Evolutionary conservation across 2,888 invertebrate genomes (phyloP), one percentile per base, ranked within the genome.

Genomic region (Lithophane socia): DNA sequence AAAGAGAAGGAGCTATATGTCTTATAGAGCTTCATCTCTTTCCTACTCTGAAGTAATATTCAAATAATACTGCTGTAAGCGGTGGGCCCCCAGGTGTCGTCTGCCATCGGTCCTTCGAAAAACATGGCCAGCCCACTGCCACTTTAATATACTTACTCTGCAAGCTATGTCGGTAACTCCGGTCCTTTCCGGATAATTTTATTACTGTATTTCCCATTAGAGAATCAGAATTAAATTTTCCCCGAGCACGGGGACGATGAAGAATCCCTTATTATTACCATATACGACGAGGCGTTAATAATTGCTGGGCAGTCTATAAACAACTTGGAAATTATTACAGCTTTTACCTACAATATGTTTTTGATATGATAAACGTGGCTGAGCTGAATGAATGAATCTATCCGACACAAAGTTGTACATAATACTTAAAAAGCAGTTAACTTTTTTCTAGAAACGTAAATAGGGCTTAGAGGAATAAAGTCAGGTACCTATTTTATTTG

Each of bases 271-370:
- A 63, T 65, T 66, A 70, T 67, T 67, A 80, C 54, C 29, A 68
- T n/a, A 68, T 54, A 70, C 54, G 56, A 44, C 66, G 29, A 73
- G 29, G 63, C 24, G 52, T 79, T 84, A 69, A 75, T 76, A 61
- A 68, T 72, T 61, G 60, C 49, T n/a, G 49, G 49, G 18, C 72
- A 65, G 47, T 68, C 69, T 70, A 66, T 66, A 75, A 65, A 70
- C 72, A 73, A 72, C 56, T 58, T 54, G 61, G 29, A 77, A 72
- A 87, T 77, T 70, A 87, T 86, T 79, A 75, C 66, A n/a, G 79
- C 74, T 86, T 73, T 78, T 78, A 83, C 70, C 49, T 63, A 73
- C 58, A 76, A 86, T 79, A 78, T 75, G 73, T 83, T 80, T 87
- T 80, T 81, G 65, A 70, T 75, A 76, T 70, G 77, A 79, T 70